Percentiles rank a stretch among this genome's conserved stretches.
phyloP scores from a whole-genome alignment of 2,797 vertebrate genomes.

The Babyrousa celebensis region DNA sequence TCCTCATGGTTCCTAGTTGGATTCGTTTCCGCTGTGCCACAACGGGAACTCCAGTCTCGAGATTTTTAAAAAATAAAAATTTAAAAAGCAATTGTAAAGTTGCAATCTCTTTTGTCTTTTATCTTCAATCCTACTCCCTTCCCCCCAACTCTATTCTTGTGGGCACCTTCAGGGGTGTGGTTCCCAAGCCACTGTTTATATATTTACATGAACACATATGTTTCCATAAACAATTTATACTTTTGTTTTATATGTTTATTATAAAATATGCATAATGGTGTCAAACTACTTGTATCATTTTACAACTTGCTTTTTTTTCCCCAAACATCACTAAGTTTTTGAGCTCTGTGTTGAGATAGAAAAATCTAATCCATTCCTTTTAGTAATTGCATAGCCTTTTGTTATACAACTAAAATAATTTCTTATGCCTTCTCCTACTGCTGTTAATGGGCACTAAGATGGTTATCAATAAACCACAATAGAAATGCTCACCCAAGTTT shows the following conservation, averaged over 20 bases:
- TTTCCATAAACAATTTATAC: constrained; percentile 57
- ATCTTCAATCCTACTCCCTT: neutral
- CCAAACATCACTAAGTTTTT: neutral
- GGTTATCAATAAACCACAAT: neutral
- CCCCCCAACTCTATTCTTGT: neutral
- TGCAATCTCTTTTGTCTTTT: constrained; percentile 8
- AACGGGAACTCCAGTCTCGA: neutral
- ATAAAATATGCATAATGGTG: constrained; percentile 28
- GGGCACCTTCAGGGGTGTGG: neutral
- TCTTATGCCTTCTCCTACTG: neutral
- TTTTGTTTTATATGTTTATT: constrained; percentile 52
- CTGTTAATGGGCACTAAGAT: neutral
- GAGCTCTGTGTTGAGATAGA: constrained; percentile 1
- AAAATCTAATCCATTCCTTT: constrained; percentile 6
- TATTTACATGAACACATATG: neutral
- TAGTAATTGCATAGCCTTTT: neutral
- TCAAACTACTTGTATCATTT: constrained; percentile 40
- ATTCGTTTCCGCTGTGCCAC: no score
- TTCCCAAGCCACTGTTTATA: neutral
- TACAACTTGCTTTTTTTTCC: neutral
- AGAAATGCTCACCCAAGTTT: neutral
- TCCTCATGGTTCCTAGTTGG: no score
- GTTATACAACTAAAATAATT: constrained; percentile 20
- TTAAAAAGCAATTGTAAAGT: neutral
- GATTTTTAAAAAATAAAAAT: neutral